Base-by-base conservation (phyloP, 2,888 invertebrate species). In the Parnassius smintheus region DNA sequence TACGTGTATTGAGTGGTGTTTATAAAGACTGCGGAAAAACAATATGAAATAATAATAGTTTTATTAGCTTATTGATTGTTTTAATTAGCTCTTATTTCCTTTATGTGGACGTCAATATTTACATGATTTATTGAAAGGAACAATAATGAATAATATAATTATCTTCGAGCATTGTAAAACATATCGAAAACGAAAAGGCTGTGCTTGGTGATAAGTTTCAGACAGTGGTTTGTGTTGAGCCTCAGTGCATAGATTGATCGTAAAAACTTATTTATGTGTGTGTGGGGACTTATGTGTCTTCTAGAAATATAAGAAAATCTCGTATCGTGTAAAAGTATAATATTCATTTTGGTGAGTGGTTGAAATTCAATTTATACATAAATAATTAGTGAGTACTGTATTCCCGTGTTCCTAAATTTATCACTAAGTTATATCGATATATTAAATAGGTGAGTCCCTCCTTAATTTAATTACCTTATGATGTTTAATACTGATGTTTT, bases 31-130 rank as follows among this genome's bases (percentile, higher is more conserved):
- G 25, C 62, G 57, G 52, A 62, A 53, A 57, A 18, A 1, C 42
- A 42, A 53, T 41, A 48, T 62, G 50, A 57, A 49, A 53, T 62
- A 18, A 62, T 62, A 52, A 62, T 53, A 46, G 42, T 57, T 10
- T 25, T 53, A 18, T 53, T 46, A 35, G 4, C n/a, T 13, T 57
- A 53, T 58, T n/a, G 44, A 62, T 58, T n/a, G 13, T 44, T 42
- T 58, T 41, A 42, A 4, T 11, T 25, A 13, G 49, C 48, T 46
- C 13, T 53, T 48, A 57, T 62, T 62, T 62, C 58, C 54, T 58
- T 48, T 53, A 62, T 53, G 49, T 13, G 8, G 49, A 9, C 49
- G 12, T 49, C 44, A 61, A 61, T 61, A 61, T 61, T 61, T 51
- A 55, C 51, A 61, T 42, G 50, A 56, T 56, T 61, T 55, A 52